These are phyloP conservation scores for Drosophila persimilis DNA, from an alignment of 1,140 invertebrate species.

Conservation along the genomic window DNA sequence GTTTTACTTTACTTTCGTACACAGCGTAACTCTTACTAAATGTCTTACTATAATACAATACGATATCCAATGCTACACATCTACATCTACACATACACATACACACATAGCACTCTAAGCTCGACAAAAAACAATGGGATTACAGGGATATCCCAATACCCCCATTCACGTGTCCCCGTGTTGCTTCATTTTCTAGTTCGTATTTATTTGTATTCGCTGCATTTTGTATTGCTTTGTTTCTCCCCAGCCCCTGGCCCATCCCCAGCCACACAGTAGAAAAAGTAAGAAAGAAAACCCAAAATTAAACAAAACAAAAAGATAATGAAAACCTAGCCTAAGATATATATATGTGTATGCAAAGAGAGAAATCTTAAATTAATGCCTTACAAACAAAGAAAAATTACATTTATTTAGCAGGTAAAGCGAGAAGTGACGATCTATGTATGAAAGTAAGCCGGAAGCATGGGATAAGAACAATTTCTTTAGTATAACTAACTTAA, in stretches of 20 bases:
- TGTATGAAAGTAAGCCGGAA: conserved; percentile 49
- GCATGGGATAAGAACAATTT: conserved; percentile 45
- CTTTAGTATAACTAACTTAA: conserved; percentile 79
- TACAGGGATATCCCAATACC: background rate
- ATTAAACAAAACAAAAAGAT: conserved; percentile 3
- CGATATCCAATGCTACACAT: conserved; percentile 35
- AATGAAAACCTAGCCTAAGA: conserved; percentile 53
- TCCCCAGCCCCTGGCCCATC: conserved; percentile 1
- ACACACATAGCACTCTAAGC: conserved; percentile 43
- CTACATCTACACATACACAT: conserved; percentile 20
- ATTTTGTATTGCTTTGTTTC: conserved; percentile 38
- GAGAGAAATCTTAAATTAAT: conserved; percentile 70
- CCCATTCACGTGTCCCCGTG: background rate
- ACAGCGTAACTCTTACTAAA: conserved; percentile 54
- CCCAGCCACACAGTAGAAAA: conserved; percentile 5
- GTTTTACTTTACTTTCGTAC: conserved; percentile 45
- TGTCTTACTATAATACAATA: conserved; percentile 54
- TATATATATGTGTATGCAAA: conserved; percentile 19
- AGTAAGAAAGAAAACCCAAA: conserved; percentile 13
- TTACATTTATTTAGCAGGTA: conserved; percentile 77
- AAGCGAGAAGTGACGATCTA: conserved; percentile 24
- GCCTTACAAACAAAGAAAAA: conserved; percentile 59
- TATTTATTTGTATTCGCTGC: conserved; percentile 14
- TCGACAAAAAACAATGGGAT: conserved; percentile 10
- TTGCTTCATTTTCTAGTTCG: conserved; percentile 40